Evolutionary conservation across 30 jellyfish, hydroid and myxozoan genomes (phyloP).

Genomic region (Pseudorhiza aurosa): DNA sequence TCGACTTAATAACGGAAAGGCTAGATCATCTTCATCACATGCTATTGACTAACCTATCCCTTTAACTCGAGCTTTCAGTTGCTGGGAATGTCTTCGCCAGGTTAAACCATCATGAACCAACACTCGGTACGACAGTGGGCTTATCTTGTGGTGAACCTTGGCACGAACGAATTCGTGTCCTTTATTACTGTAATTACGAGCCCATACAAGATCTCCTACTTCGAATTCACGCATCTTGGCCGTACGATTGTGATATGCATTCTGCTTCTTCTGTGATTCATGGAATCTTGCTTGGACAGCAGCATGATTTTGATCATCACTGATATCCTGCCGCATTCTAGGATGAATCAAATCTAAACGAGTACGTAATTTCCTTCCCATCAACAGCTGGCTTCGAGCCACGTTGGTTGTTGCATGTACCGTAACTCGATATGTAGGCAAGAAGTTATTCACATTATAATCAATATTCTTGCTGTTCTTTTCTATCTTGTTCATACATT

Average conservation of each 20-base stretch:
- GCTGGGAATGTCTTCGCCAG: constrained; percentile 47
- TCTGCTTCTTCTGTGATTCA: constrained; percentile 44
- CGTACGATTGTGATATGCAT: constrained; percentile 35
- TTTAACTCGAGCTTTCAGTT: constrained; percentile 34
- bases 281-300: constrained; percentile 32
- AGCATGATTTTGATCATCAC: constrained; percentile 18
- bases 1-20: constrained; percentile 1
- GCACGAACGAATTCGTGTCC: constrained; percentile 61
- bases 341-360: constrained; percentile 44
- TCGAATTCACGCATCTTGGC: constrained; percentile 43
- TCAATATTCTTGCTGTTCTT: constrained; percentile 45
- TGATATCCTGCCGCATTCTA: constrained; percentile 14
- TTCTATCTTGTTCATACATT: constrained; percentile 57
- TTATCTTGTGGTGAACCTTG: constrained; percentile 28
- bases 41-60: constrained; percentile 19
- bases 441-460: constrained; percentile 40
- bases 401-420: constrained; percentile 42
- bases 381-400: constrained; percentile 45
- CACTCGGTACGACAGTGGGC: constrained; percentile 35
- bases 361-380: constrained; percentile 22
- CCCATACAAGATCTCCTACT: constrained; percentile 57
- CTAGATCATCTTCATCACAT: constrained; percentile 39
- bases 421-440: constrained; percentile 59
- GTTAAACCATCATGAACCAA: constrained; percentile 27
- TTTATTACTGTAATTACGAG: constrained; percentile 27